phyloP scores from a whole-genome alignment of 2,113 vertebrate genomes.

The Ursus arctos region DNA sequence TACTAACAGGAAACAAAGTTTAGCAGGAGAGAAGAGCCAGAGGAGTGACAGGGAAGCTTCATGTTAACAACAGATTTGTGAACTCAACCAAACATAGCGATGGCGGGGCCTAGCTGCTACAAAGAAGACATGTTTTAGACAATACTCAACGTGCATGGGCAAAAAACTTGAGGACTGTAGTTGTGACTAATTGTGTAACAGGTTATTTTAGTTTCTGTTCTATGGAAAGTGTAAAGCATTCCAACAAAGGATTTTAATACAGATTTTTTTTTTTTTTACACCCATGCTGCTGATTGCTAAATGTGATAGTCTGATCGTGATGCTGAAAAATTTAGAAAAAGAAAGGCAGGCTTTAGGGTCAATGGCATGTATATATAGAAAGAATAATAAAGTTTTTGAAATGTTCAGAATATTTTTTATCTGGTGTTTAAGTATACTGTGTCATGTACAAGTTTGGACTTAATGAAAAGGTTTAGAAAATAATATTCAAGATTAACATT shows the following conservation, averaged over 20 bases:
- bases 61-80: background rate
- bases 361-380: background rate
- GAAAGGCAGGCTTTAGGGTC: background rate
- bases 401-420: background rate
- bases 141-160: background rate
- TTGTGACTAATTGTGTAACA: background rate
- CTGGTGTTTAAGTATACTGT: background rate
- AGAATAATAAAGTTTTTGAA: slow-evolving; percentile 20
- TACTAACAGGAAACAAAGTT: background rate
- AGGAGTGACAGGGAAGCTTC: background rate
- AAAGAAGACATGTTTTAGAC: background rate
- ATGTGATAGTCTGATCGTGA: background rate
- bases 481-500: slow-evolving; percentile 5
- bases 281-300: background rate
- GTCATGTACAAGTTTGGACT: background rate
- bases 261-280: background rate
- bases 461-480: slow-evolving; percentile 27
- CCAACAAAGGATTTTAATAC: background rate
- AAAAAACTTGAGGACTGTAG: background rate
- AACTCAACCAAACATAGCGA: background rate
- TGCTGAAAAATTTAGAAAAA: background rate
- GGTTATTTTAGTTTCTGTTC: background rate
- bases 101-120: background rate
- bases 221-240: background rate
- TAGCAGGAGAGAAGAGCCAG: background rate